phyloP scores from a whole-genome alignment of 92 coral and sea anemone genomes.

The Desmophyllum pertusum region DNA sequence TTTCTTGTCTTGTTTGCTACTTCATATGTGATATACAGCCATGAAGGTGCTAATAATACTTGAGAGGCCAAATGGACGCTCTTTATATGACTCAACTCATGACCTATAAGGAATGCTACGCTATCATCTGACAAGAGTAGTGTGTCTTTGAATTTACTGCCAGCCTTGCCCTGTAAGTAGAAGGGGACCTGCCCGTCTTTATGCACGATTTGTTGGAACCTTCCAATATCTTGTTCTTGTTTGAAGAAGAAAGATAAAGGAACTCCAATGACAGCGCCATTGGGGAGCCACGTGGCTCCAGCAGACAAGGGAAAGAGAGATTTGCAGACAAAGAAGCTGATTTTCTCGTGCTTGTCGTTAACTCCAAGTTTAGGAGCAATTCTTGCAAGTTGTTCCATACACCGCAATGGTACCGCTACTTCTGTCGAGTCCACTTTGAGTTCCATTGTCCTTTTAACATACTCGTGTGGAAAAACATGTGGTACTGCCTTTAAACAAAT shows the following conservation, averaged over 20 bases:
- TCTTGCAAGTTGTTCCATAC: constrained; percentile 62
- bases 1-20: constrained; percentile 62
- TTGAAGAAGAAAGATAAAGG: constrained; percentile 84
- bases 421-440: constrained; percentile 49
- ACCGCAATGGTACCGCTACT: constrained; percentile 68
- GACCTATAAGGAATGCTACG: constrained; percentile 87
- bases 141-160: constrained; percentile 70
- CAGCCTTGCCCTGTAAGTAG: constrained; percentile 77
- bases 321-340: constrained; percentile 79
- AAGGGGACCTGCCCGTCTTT: constrained; percentile 37
- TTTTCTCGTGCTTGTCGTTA: constrained; percentile 61
- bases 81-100: constrained; percentile 83
- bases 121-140: constrained; percentile 80
- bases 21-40: constrained; percentile 85
- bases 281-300: constrained; percentile 94
- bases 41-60: constrained; percentile 74
- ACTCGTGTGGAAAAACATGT: constrained; percentile 71
- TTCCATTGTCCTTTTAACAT: constrained; percentile 62
- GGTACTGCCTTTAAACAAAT: constrained; percentile 71
- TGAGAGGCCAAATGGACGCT: constrained; percentile 65
- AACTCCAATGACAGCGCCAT: constrained; percentile 92
- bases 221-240: constrained; percentile 67
- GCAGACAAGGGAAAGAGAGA: constrained; percentile 84
- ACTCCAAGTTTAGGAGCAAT: constrained; percentile 67
- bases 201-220: constrained; percentile 19